Percentiles rank a stretch among this genome's conserved stretches.
Conservation (phyloP, 2,888 invertebrate species). For the Synanthedon vespiformis region DNA sequence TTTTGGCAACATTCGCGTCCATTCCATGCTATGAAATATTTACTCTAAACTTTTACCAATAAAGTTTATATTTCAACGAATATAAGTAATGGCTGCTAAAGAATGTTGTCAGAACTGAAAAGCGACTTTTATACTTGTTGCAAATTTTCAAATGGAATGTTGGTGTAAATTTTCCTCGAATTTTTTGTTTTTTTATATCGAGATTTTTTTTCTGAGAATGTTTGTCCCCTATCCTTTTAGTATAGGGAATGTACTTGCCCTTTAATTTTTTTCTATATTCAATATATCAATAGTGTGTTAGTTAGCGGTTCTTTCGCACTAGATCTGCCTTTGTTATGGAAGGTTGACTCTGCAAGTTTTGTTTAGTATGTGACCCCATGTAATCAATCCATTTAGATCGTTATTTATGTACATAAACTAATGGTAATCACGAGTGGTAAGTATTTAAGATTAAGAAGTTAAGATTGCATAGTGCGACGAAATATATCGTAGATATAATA, state of each 20-base stretch:
- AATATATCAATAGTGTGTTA: slow-evolving; percentile 54
- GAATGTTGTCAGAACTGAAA: slow-evolving; percentile 54
- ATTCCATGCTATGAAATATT: slow-evolving; percentile 2
- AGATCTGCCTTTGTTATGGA: slow-evolving; percentile 45
- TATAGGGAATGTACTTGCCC: slow-evolving; percentile 55
- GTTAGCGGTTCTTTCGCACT: slow-evolving; percentile 52
- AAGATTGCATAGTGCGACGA: background rate
- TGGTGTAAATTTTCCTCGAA: slow-evolving; percentile 70
- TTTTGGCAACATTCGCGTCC: slow-evolving; percentile 48
- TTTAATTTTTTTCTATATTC: slow-evolving; percentile 23
- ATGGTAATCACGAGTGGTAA: background rate
- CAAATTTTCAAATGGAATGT: slow-evolving; percentile 74
- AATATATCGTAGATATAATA: background rate
- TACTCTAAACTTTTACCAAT: background rate
- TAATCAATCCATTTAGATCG: background rate
- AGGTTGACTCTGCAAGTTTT: slow-evolving; percentile 56
- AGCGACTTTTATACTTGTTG: slow-evolving; percentile 38
- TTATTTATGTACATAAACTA: background rate
- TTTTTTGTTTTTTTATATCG: slow-evolving; percentile 28
- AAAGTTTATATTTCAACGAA: slow-evolving; percentile 4
- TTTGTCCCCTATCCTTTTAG: slow-evolving; percentile 60
- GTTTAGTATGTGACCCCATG: background rate
- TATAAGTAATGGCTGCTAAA: background rate
- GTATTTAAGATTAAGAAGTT: background rate
- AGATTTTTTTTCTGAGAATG: slow-evolving; percentile 68